phyloP scores from a whole-genome alignment of 2,113 vertebrate species.

The Chaenogobius annularis region DNA sequence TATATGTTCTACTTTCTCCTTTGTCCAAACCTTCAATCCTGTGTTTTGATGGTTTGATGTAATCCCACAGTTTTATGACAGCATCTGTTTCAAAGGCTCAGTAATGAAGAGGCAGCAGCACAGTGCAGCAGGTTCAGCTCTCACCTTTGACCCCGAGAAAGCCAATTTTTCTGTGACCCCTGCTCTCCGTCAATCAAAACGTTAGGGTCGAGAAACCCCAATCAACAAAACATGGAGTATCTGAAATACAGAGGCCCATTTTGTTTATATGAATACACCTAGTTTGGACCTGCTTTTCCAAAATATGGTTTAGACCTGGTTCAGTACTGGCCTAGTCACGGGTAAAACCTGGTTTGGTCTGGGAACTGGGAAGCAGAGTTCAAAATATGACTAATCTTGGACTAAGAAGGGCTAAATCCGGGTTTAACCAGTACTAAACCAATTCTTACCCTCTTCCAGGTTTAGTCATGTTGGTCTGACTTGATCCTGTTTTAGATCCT shows the following conservation, averaged over 20 bases:
- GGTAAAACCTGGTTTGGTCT: no score
- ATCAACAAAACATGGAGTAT: constrained; percentile 29
- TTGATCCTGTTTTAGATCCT: no score
- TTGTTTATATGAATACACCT: neutral
- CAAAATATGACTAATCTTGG: no score
- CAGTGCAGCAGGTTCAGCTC: constrained; percentile 33
- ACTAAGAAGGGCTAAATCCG: no score
- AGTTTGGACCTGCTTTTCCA: neutral
- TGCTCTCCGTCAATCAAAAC: constrained; percentile 60
- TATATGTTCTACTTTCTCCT: neutral
- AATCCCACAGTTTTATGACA: constrained; percentile 41
- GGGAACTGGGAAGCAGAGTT: no score
- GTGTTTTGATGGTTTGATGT: constrained; percentile 22
- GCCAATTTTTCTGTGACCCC: constrained; percentile 52
- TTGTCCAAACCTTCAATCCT: constrained; percentile 26
- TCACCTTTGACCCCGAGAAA: constrained; percentile 47
- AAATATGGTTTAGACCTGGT: neutral
- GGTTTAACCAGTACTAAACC: no score
- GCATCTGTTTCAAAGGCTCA: constrained; percentile 18
- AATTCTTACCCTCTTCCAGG: neutral
- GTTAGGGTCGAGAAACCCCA: constrained; percentile 17
- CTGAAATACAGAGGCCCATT: constrained; percentile 10
- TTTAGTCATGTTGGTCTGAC: no score
- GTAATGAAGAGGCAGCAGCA: constrained; percentile 46
- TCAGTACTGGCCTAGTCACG: no score